A percentile compares a stretch with the other conserved stretches of the same genome.
Conservation (phyloP, 2,113 vertebrate genomes). For the Salvelinus sp. region DNA sequence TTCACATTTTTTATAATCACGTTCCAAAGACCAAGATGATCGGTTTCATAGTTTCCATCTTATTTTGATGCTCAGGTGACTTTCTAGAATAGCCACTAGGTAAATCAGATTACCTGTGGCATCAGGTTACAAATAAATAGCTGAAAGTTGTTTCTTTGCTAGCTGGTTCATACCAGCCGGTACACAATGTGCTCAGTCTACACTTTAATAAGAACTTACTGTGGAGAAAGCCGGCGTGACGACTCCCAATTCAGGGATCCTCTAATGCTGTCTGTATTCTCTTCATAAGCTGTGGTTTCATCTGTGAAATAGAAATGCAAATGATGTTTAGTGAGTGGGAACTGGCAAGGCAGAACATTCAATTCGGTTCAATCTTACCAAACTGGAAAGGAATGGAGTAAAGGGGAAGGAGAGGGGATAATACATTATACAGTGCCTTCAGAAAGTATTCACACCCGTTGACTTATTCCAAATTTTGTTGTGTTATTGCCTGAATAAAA, state of each 20-base stretch:
- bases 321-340: conserved; percentile 64
- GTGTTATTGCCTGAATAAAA: neutral
- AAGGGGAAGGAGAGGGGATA: neutral
- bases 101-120: conserved; percentile 27
- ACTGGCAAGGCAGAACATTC: conserved; percentile 65
- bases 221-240: conserved; percentile 56
- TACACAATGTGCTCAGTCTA: conserved; percentile 13
- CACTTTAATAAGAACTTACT: conserved; percentile 45
- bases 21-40: neutral
- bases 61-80: neutral
- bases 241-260: conserved; percentile 51
- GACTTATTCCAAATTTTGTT: neutral
- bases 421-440: too few relatives aligned
- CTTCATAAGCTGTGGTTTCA: conserved; percentile 55
- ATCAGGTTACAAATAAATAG: conserved; percentile 27
- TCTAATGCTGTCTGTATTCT: conserved; percentile 43
- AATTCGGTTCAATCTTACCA: conserved; percentile 59
- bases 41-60: neutral
- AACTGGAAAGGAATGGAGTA: conserved; percentile 38
- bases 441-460: too few relatives aligned
- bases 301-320: conserved; percentile 72
- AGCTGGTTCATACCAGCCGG: conserved; percentile 36
- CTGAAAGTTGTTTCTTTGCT: conserved; percentile 23
- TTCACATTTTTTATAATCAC: neutral
- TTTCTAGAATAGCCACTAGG: neutral